Conservation (phyloP, 2,797 vertebrate species). For the Podarcis siculus region DNA sequence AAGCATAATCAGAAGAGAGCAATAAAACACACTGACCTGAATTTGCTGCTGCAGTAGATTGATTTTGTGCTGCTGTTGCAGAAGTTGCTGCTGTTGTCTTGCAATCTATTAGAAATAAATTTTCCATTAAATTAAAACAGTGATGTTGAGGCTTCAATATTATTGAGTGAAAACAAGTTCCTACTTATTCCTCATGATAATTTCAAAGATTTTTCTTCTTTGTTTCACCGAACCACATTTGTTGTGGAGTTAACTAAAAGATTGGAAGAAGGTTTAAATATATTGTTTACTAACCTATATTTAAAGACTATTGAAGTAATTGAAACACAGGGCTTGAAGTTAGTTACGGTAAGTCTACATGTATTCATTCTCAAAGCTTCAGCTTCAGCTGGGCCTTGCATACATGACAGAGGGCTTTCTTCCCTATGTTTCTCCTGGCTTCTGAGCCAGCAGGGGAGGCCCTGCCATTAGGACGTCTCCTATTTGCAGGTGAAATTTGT, state of each 20-base stretch:
- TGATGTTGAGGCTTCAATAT: constrained; percentile 67
- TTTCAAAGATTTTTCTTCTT: constrained; percentile 47
- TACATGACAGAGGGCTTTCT: not conserved
- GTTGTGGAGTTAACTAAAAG: constrained; percentile 21
- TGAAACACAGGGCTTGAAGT: not conserved
- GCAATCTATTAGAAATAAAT: constrained; percentile 90
- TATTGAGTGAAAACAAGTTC: constrained; percentile 41
- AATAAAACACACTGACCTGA: constrained; percentile 93
- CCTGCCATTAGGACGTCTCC: not conserved
- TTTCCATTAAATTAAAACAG: constrained; percentile 76
- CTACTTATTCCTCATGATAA: constrained; percentile 49
- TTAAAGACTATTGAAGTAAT: not conserved
- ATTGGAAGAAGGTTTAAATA: not conserved
- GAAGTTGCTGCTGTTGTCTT: constrained; percentile 99
- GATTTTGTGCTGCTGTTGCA: constrained; percentile 99
- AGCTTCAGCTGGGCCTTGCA: not conserved
- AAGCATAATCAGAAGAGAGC: constrained; percentile 74
- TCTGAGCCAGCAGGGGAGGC: not conserved
- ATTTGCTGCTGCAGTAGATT: constrained; percentile 99
- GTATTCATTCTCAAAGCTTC: not conserved
- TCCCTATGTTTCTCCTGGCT: not conserved
- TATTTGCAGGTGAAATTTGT: not conserved
- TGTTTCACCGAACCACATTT: constrained; percentile 33
- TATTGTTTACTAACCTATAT: not conserved
- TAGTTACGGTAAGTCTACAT: not conserved